Conservation (phyloP, 2,888 invertebrate genomes). For the Drosophila yooni region DNA sequence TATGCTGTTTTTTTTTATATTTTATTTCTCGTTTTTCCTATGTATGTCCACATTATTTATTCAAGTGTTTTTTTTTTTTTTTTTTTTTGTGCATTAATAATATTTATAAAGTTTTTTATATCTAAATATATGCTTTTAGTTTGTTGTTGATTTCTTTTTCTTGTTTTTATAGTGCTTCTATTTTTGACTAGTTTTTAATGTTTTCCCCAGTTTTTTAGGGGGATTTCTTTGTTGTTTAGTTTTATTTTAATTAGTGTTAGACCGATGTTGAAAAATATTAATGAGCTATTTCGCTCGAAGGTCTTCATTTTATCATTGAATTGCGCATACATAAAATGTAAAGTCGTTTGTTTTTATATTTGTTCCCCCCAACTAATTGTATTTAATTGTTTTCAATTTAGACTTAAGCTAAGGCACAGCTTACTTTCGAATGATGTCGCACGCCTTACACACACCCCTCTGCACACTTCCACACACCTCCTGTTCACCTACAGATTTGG, state of each 20-base stretch:
- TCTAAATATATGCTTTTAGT: not conserved
- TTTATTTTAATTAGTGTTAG: constrained; percentile 27
- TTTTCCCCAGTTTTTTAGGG: not conserved
- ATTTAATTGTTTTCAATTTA: constrained; percentile 73
- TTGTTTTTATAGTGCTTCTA: not conserved
- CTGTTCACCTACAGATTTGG: not conserved
- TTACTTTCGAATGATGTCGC: constrained; percentile 34
- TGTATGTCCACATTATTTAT: not conserved
- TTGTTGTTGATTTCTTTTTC: not conserved
- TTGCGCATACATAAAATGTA: constrained; percentile 50
- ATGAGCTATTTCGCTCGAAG: constrained; percentile 15
- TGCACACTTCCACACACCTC: not conserved
- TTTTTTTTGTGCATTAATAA: constrained; percentile 19
- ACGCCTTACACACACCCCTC: constrained; percentile 13
- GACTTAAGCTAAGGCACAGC: constrained; percentile 48
- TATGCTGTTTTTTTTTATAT: constrained; percentile 4
- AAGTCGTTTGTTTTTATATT: constrained; percentile 14
- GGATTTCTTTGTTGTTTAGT: constrained; percentile 11
- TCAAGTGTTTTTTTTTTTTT: not conserved
- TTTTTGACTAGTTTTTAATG: not conserved
- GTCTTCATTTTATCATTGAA: constrained; percentile 59
- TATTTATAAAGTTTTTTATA: constrained; percentile 1
- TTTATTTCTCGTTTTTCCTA: not conserved
- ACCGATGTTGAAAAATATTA: not conserved
- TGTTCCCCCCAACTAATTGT: constrained; percentile 59